Evolutionary conservation across 2,797 vertebrate genomes (phyloP).

Genomic region (Amblyopsis hoosieri): DNA sequence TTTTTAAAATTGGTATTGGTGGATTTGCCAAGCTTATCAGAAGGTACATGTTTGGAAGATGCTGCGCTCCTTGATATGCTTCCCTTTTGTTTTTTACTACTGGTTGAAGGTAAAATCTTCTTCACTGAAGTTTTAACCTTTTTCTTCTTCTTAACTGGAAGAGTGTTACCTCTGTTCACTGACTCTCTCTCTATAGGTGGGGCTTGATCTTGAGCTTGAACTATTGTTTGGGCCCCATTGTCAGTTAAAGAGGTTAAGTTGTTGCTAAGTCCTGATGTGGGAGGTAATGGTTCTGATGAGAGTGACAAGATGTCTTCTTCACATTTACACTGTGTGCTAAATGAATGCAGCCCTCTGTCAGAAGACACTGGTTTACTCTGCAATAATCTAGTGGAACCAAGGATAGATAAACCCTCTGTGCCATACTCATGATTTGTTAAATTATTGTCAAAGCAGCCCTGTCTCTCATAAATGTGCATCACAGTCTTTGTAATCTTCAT

Average conservation of each 20-base stretch:
- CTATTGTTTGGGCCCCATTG: slow-evolving; percentile 20
- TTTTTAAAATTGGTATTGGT: slow-evolving; percentile 51
- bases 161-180: slow-evolving; percentile 26
- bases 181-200: slow-evolving; percentile 15
- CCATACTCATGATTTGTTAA: slow-evolving; percentile 60
- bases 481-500: slow-evolving; percentile 73
- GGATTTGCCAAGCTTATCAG: slow-evolving; percentile 47
- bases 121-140: slow-evolving; percentile 36
- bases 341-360: slow-evolving; percentile 51
- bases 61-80: slow-evolving; percentile 28
- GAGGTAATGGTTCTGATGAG: slow-evolving; percentile 64
- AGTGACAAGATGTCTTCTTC: slow-evolving; percentile 73
- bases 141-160: slow-evolving; percentile 42
- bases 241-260: slow-evolving; percentile 34
- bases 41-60: slow-evolving; percentile 43
- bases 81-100: slow-evolving; percentile 49
- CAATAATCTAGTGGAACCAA: slow-evolving; percentile 26
- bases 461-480: slow-evolving; percentile 73
- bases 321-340: slow-evolving; percentile 56
- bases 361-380: slow-evolving; percentile 51
- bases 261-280: slow-evolving; percentile 35
- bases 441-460: slow-evolving; percentile 69
- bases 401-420: slow-evolving; percentile 39
- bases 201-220: slow-evolving; percentile 22
- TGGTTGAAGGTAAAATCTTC: slow-evolving; percentile 43